Conservation (phyloP, 2,797 vertebrate species). For the Enteromius unitaeniatus region DNA sequence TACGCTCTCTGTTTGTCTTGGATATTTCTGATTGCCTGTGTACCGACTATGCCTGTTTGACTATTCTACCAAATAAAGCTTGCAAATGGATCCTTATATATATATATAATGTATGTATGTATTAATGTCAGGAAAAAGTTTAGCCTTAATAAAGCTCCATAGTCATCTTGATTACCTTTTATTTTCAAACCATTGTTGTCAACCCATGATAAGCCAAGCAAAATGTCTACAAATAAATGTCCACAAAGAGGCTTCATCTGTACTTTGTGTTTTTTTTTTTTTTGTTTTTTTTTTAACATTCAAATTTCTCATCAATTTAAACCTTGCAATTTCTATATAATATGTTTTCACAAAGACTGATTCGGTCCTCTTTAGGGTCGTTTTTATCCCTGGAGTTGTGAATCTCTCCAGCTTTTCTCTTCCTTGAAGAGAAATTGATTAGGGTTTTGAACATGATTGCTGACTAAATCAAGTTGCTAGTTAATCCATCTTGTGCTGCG, state of each 20-base stretch:
- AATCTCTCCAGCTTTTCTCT: slow-evolving; percentile 12
- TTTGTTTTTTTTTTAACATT: neutral
- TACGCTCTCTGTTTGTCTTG: no score
- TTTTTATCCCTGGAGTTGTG: slow-evolving; percentile 7
- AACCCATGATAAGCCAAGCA: no score
- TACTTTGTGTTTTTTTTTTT: neutral
- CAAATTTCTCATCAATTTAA: neutral
- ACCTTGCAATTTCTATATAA: neutral
- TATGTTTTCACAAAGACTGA: neutral
- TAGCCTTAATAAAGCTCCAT: no score
- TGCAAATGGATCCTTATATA: no score
- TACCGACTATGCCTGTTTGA: no score
- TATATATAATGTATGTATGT: no score
- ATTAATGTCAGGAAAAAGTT: no score
- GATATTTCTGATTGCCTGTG: no score
- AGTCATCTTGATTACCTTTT: no score
- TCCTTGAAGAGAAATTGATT: slow-evolving; percentile 26
- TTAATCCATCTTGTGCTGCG: slow-evolving; percentile 78
- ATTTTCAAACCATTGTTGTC: no score
- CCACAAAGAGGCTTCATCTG: neutral
- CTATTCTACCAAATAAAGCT: no score
- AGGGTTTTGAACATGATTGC: slow-evolving; percentile 55
- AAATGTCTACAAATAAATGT: slow-evolving; percentile 52
- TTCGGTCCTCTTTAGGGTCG: neutral
- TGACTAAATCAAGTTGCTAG: slow-evolving; percentile 75